Base-by-base conservation (phyloP, 2,888 invertebrate species). In the Microchrysa polita region DNA sequence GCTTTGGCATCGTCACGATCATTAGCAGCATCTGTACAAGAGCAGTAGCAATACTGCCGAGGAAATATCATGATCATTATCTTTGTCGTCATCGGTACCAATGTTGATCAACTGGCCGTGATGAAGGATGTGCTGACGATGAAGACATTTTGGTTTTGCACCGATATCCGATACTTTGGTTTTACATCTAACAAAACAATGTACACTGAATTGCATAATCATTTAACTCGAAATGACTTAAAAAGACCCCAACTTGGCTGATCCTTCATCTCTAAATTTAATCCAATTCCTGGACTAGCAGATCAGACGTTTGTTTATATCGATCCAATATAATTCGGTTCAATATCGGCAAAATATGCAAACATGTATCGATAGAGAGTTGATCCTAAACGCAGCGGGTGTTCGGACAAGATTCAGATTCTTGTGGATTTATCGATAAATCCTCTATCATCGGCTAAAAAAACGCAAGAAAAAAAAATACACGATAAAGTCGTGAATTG, bases 401-500 rank as follows among this genome's bases (percentile, higher is more conserved):
- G 67, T 67, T 34, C 55, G 67, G 23, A 53, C 40, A 69, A 55
- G 69, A 69, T 55, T 69, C 69, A 55, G 69, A 69, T 55, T 69
- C 69, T 69, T 16, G 57, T 40, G 69, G 55, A 55, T 57, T n/a
- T 57, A 69, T 34, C 69, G 55, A 69, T 69, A 69, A 69, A 69
- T 69, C 69, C 48, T n/a, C n/a, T 65, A 44, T 14, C 40, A 12
- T 65, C 40, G 7, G 61, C 23, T n/a, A n/a, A n/a, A n/a, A 22
- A 27, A 59, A n/a, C 22, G 61, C n/a, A 61, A 22, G 23, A 69
- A 69, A 69, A 69, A n/a, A n/a, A n/a, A n/a, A n/a, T n/a, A n/a
- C n/a, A n/a, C n/a, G 55, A 57, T 55, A 10, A 55, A 69, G 69
- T 69, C 69, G 69, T 69, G 69, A 69, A 69, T 57, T 40, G 55